phyloP scores from a whole-genome alignment of 2,888 invertebrate species.

The Platynereis dumerilii region DNA sequence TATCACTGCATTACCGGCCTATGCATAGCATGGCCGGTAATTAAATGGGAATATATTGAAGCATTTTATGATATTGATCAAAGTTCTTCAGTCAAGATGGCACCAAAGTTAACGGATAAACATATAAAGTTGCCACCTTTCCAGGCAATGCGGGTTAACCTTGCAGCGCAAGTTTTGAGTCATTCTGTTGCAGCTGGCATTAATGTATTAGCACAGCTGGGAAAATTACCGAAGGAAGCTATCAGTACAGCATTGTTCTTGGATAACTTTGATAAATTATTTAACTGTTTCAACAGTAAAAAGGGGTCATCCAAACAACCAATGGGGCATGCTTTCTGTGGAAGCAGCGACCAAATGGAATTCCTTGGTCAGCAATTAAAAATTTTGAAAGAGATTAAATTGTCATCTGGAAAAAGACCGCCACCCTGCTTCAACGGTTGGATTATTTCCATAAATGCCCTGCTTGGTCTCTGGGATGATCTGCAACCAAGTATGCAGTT shows the following conservation, averaged over 20 bases:
- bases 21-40: too few species aligned
- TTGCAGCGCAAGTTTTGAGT: conserved; percentile 24
- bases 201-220: neutral
- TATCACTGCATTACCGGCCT: too few species aligned
- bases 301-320: too few species aligned
- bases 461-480: conserved; percentile 3
- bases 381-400: too few species aligned
- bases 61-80: conserved; percentile 10
- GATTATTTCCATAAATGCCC: neutral
- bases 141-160: conserved; percentile 2
- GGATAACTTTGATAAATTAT: conserved; percentile 15
- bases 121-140: conserved; percentile 10
- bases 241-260: conserved; percentile 22
- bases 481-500: neutral
- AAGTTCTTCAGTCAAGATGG: conserved; percentile 6
- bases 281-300: conserved; percentile 23
- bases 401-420: neutral
- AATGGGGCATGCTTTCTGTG: too few species aligned
- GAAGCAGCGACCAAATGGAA: too few species aligned
- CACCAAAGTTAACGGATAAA: conserved; percentile 9
- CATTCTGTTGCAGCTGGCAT: conserved; percentile 27
- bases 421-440: neutral
- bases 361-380: too few species aligned
- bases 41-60: conserved; percentile 15
- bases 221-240: conserved; percentile 10